These are phyloP conservation scores for Amazonetta brasiliensis DNA, from an alignment of 2,797 vertebrate species.

Conservation along the genomic window DNA sequence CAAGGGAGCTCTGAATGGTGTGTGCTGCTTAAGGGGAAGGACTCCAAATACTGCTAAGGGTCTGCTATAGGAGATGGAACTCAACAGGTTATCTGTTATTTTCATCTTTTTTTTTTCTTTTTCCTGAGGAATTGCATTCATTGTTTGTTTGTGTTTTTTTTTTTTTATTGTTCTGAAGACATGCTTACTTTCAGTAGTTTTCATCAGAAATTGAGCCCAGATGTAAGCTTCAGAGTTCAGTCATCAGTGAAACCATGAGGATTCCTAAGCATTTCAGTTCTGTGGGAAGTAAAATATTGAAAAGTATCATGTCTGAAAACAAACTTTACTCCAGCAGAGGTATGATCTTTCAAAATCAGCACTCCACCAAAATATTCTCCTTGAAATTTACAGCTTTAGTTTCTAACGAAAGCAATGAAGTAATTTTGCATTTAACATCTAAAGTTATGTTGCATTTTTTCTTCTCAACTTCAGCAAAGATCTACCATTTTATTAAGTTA, in stretches of 20 bases:
- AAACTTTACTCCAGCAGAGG: neutral
- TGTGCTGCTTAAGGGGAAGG: neutral
- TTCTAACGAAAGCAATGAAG: neutral
- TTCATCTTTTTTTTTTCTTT: neutral
- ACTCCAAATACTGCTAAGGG: neutral
- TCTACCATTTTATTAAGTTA: neutral
- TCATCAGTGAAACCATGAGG: neutral
- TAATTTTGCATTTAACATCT: neutral
- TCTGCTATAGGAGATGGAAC: neutral
- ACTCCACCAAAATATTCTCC: neutral
- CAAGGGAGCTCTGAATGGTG: neutral
- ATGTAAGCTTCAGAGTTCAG: neutral
- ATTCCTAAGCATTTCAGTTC: neutral
- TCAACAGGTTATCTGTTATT: neutral
- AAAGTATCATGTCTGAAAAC: neutral
- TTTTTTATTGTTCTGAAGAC: neutral
- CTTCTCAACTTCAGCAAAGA: neutral
- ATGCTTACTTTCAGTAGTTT: neutral
- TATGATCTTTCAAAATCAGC: neutral
- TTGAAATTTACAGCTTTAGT: neutral
- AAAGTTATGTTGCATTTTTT: neutral
- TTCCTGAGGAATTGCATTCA: neutral
- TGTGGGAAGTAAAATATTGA: neutral
- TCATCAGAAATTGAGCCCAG: neutral
- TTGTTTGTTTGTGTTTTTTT: no score